Evolutionary conservation across 2,888 invertebrate genomes (phyloP).

Genomic region (Mantis religiosa): DNA sequence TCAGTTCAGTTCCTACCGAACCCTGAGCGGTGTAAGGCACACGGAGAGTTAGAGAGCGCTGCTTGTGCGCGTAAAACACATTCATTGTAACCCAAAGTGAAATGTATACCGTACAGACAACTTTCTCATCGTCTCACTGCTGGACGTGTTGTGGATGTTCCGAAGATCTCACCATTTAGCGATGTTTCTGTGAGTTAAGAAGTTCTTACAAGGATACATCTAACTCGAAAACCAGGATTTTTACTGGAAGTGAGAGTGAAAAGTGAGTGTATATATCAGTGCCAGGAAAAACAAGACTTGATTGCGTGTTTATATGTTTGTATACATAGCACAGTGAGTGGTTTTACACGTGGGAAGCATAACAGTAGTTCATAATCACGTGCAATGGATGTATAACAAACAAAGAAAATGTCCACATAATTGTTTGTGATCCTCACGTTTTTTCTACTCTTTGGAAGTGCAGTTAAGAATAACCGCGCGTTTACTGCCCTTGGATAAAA

Average conservation of each 20-base stretch:
- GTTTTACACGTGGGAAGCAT: neutral
- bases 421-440: no score
- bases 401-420: no score
- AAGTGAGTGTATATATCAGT: neutral
- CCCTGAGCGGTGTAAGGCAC: neutral
- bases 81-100: neutral
- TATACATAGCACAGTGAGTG: neutral
- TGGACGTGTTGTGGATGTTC: neutral
- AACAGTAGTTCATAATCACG: neutral
- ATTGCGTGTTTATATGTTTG: neutral
- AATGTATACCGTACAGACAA: neutral
- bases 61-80: neutral
- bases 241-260: neutral
- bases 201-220: neutral
- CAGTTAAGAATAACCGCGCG: no score
- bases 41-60: neutral
- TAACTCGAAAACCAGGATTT: neutral
- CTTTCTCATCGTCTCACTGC: neutral
- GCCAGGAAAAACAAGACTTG: neutral
- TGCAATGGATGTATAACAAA: no score
- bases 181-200: neutral
- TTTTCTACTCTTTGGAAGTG: no score
- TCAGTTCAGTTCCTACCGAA: neutral
- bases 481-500: no score
- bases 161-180: neutral